Evolutionary conservation across 2,113 vertebrate genomes (phyloP).

Genomic region (Clarias gariepinus): DNA sequence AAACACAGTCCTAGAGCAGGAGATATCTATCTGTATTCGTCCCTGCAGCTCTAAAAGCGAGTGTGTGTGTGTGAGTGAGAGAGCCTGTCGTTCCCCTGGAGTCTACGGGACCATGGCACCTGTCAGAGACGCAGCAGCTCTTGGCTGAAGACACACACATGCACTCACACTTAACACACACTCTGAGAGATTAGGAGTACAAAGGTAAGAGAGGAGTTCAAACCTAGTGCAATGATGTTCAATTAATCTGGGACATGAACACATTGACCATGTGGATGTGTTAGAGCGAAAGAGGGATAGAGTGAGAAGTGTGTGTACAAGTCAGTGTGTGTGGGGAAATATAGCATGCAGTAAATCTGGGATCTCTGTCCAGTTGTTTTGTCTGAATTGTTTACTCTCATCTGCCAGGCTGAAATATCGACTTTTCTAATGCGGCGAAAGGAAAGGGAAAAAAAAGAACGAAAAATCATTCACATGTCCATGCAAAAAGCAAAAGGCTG

Average conservation of each 20-base stretch:
- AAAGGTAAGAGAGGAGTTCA: conserved; percentile 52
- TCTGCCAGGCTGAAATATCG: conserved; percentile 68
- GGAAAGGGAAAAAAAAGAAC: conserved; percentile 52
- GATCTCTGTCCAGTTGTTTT: conserved; percentile 59
- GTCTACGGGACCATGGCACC: conserved; percentile 61
- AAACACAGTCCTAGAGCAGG: conserved; percentile 10
- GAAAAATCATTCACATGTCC: conserved; percentile 58
- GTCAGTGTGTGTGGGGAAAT: conserved; percentile 9
- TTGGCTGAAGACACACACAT: conserved; percentile 32
- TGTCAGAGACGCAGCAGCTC: conserved; percentile 52
- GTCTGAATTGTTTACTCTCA: conserved; percentile 74
- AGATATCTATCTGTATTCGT: conserved; percentile 37
- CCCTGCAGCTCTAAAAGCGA: neutral
- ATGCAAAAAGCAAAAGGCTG: conserved; percentile 70
- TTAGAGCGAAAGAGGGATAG: conserved; percentile 22
- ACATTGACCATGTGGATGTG: neutral
- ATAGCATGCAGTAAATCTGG: conserved; percentile 35
- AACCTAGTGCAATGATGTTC: conserved; percentile 50
- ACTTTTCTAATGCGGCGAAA: conserved; percentile 61
- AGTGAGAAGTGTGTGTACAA: neutral
- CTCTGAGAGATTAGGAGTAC: conserved; percentile 5
- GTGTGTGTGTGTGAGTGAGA: conserved; percentile 19
- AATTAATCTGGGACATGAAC: neutral
- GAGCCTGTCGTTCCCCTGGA: conserved; percentile 58
- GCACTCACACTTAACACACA: conserved; percentile 12